phyloP scores from a whole-genome alignment of 1,140 invertebrate genomes.

The Dinothrombium tinctorium region DNA sequence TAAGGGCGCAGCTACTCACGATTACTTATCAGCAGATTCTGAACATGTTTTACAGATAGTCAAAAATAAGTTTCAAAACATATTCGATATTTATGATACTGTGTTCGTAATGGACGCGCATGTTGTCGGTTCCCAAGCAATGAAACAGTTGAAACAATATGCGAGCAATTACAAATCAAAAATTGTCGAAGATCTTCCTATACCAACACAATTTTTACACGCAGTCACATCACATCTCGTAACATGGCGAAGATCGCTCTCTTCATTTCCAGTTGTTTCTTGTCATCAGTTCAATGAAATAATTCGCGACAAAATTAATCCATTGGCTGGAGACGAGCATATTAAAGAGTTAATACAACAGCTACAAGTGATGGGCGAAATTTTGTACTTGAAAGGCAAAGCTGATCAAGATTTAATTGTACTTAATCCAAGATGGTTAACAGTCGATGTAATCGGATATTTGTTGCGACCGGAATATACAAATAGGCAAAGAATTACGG shows the following conservation, averaged over 20 bases:
- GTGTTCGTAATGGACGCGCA: conserved; percentile 35
- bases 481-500: conserved; percentile 37
- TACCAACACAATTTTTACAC: conserved; percentile 36
- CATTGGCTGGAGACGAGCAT: conserved; percentile 39
- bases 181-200: conserved; percentile 28
- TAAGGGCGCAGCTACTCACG: conserved; percentile 11
- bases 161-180: conserved; percentile 24
- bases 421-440: conserved; percentile 45
- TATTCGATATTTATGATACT: conserved; percentile 30
- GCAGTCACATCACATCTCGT: conserved; percentile 28
- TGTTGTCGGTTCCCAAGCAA: conserved; percentile 29
- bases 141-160: conserved; percentile 31
- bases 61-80: conserved; percentile 24
- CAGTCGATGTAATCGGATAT: conserved; percentile 40
- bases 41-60: conserved; percentile 21
- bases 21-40: not conserved
- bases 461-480: conserved; percentile 40
- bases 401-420: conserved; percentile 38
- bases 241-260: conserved; percentile 27
- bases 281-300: conserved; percentile 36
- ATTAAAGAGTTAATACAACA: conserved; percentile 38
- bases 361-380: conserved; percentile 40
- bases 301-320: conserved; percentile 36
- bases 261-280: conserved; percentile 37
- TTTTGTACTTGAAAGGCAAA: conserved; percentile 16